These are phyloP conservation scores for Mythimna pallens DNA, from an alignment of 2,888 invertebrate species.

Conservation along the genomic window DNA sequence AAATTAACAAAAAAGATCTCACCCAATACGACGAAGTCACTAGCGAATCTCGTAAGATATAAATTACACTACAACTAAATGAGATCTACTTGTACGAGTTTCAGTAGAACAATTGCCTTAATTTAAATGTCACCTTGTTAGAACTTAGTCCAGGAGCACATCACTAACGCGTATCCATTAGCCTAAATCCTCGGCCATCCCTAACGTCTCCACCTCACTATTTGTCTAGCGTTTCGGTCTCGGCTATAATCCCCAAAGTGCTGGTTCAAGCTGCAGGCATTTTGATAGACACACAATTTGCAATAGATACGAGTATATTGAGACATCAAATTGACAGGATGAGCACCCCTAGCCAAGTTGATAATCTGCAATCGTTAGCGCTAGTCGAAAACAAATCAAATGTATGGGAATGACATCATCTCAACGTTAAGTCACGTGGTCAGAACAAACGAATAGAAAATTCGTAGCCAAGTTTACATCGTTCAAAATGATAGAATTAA, in stretches of 20 bases:
- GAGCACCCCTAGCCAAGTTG: no score
- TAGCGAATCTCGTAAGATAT: not conserved
- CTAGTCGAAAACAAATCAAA: no score
- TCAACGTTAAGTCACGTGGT: no score
- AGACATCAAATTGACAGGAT: not conserved
- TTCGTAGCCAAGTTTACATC: no score
- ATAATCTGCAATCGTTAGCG: no score
- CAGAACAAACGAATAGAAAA: no score
- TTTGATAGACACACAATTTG: slow-evolving; percentile 9
- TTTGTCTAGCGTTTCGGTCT: slow-evolving; percentile 42
- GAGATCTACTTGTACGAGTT: no score
- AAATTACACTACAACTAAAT: not conserved
- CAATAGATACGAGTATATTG: slow-evolving; percentile 6
- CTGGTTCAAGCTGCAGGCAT: slow-evolving; percentile 11
- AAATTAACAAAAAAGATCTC: no score
- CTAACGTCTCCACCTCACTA: slow-evolving; percentile 48
- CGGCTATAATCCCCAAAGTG: slow-evolving; percentile 16
- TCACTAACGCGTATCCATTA: slow-evolving; percentile 43
- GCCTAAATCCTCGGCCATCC: slow-evolving; percentile 20
- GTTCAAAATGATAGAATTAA: no score
- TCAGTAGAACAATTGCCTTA: not conserved
- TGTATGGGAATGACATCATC: no score
- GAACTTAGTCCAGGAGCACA: slow-evolving; percentile 9
- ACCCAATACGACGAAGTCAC: not conserved
- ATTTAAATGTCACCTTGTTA: slow-evolving; percentile 23